Base-by-base conservation (phyloP, 53 echinoderm and acorn worm genomes). In the Apostichopus leukothele region DNA sequence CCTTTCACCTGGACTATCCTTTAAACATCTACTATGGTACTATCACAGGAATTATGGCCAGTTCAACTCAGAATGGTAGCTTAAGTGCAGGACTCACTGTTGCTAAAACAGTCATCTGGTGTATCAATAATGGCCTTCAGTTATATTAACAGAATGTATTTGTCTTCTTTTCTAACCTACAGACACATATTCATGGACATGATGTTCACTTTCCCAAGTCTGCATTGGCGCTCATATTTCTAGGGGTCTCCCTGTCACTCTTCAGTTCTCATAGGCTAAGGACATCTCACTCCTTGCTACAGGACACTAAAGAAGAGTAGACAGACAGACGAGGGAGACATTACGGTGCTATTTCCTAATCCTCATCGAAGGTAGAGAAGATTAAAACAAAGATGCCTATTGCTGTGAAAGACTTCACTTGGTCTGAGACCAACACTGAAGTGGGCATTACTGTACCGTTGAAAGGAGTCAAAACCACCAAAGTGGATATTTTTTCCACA, bases 401-500 rank as follows among this genome's bases (percentile, higher is more conserved):
- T 78, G 80, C 94, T 13, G 86, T 97, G 13, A 95, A 93, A 89
- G 97, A 97, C 84, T 97, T 94, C 89, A 68, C 92, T 0, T 97
- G 97, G 97, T 93, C 94, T 25, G 97, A 97, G 86, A 94, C 97
- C 52, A 94, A 94, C 27, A 89, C 61, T 53, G 89, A 90, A 9
- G 95, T 97, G 22, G 91, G 95, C 73, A 93, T 97, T 39, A 93
- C 92, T 18, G 95, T 97, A 19, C 97, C 97, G n/a, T 75, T 97
- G 77, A 97, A 97, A 90, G 97, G 95, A 51, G 94, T 96, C 71
- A 97, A 95, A 90, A 79, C 94, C 13, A 92, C 90, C 57, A 97
- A 97, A 90, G 97, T 88, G n/a, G 97, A 97, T 76, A 90, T 97
- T 61, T 98, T 98, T 86, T 98, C 98, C 20, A 98, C 95, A 10